A percentile compares a stretch with the other conserved stretches of the same genome.
These are phyloP conservation scores for Leptopilina syphax DNA, from an alignment of 2,888 invertebrate genomes.

Conservation along the genomic window DNA sequence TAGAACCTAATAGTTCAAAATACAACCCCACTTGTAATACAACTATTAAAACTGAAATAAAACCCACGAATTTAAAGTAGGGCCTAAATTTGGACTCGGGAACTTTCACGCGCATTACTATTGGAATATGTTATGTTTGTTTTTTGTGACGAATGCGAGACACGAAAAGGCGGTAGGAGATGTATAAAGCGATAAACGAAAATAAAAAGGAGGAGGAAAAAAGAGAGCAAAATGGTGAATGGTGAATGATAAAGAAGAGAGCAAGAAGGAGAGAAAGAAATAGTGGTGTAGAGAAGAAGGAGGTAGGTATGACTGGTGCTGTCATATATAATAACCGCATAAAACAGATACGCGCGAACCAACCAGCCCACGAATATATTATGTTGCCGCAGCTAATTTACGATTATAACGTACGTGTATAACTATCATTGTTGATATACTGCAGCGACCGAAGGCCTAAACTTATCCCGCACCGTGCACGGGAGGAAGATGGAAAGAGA, in stretches of 20 bases:
- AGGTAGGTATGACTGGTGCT: slow-evolving; percentile 74
- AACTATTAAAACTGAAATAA: background rate
- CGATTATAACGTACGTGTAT: slow-evolving; percentile 77
- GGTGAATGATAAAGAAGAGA: slow-evolving; percentile 18
- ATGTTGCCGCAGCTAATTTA: slow-evolving; percentile 77
- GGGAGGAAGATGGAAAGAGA: slow-evolving; percentile 55
- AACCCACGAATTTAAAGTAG: background rate
- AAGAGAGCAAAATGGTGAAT: background rate
- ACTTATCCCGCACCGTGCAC: slow-evolving; percentile 58
- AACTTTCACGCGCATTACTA: slow-evolving; percentile 47
- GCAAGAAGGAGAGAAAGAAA: slow-evolving; percentile 39
- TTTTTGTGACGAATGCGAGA: slow-evolving; percentile 45
- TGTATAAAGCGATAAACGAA: slow-evolving; percentile 48
- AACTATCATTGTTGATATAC: slow-evolving; percentile 77
- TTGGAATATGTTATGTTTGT: slow-evolving; percentile 24
- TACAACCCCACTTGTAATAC: too few species aligned
- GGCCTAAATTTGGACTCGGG: background rate
- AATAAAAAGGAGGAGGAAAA: slow-evolving; percentile 42
- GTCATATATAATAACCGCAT: slow-evolving; percentile 77
- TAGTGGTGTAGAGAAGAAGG: slow-evolving; percentile 50
- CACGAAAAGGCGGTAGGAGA: slow-evolving; percentile 33
- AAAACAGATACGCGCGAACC: slow-evolving; percentile 76
- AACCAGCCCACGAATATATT: slow-evolving; percentile 75
- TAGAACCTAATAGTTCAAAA: too few species aligned
- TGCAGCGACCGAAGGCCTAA: slow-evolving; percentile 65